A percentile compares a stretch with the other conserved stretches of the same genome.
These are phyloP conservation scores for Nyleta sp. DNA, from an alignment of 2,888 invertebrate species.

Conservation along the genomic window DNA sequence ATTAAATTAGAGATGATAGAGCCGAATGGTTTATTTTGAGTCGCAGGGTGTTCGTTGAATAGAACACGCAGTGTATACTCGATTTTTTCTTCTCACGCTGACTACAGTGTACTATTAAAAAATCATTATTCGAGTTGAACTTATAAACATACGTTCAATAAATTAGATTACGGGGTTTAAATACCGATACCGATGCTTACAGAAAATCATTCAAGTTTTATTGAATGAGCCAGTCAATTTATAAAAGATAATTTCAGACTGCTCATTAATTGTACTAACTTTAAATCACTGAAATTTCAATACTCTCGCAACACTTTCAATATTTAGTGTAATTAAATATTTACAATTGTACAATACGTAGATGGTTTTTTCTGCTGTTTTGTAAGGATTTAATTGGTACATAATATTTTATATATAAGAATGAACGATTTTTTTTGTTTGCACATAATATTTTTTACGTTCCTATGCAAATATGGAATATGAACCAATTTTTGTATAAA, in stretches of 20 bases:
- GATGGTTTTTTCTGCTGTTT: no score
- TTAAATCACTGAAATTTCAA: neutral
- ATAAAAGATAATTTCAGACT: conserved; percentile 1
- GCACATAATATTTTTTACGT: no score
- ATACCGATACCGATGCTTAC: neutral
- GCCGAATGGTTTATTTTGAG: conserved; percentile 13
- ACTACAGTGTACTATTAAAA: neutral
- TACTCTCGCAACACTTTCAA: neutral
- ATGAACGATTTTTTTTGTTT: no score
- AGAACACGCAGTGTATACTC: neutral
- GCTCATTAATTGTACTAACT: conserved; percentile 2
- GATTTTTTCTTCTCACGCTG: neutral
- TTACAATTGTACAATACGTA: neutral
- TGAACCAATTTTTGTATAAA: no score
- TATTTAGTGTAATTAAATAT: neutral
- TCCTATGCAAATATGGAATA: no score
- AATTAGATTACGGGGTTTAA: neutral
- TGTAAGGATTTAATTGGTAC: no score
- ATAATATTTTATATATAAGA: no score
- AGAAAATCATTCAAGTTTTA: neutral
- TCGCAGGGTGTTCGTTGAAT: neutral
- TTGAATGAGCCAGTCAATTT: neutral
- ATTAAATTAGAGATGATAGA: conserved; percentile 29
- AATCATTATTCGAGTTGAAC: neutral
- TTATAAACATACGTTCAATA: neutral